These are phyloP conservation scores for Sinelater perroti DNA, from an alignment of 2,888 invertebrate species.

Conservation along the genomic window DNA sequence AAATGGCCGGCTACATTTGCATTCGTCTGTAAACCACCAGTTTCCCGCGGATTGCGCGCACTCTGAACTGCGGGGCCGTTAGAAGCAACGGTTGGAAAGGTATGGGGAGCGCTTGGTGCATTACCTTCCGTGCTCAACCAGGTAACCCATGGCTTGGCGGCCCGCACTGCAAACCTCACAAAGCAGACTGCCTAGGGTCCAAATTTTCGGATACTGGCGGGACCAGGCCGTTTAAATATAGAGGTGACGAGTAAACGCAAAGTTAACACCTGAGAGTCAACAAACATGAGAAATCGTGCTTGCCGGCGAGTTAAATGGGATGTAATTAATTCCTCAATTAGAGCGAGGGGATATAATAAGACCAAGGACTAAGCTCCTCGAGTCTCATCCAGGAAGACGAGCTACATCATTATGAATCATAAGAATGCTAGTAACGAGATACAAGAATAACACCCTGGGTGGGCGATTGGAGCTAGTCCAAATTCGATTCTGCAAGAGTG, in stretches of 20 bases:
- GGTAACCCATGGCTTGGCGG: constrained; percentile 45
- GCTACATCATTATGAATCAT: constrained; percentile 11
- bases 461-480: constrained; percentile 9
- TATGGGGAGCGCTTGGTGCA: background rate
- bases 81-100: constrained; percentile 1
- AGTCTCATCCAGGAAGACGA: constrained; percentile 4
- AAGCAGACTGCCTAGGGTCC: constrained; percentile 35
- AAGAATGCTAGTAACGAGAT: constrained; percentile 8
- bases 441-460: constrained; percentile 6
- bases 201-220: constrained; percentile 33
- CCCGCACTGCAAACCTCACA: constrained; percentile 23
- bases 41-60: constrained; percentile 10
- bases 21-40: constrained; percentile 22
- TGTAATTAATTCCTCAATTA: too few relatives aligned
- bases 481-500: background rate
- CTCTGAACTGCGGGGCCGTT: constrained; percentile 11
- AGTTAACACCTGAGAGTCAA: constrained; percentile 4
- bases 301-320: too few relatives aligned
- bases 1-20: constrained; percentile 26
- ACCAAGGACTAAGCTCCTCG: constrained; percentile 5
- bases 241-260: constrained; percentile 3
- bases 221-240: constrained; percentile 9
- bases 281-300: too few relatives aligned
- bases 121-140: constrained; percentile 44
- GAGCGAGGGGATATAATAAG: constrained; percentile 6